Evolutionary conservation across 2,888 invertebrate species (phyloP), one percentile per base, ranked within the genome.

Genomic region (Dilophus febrilis): DNA sequence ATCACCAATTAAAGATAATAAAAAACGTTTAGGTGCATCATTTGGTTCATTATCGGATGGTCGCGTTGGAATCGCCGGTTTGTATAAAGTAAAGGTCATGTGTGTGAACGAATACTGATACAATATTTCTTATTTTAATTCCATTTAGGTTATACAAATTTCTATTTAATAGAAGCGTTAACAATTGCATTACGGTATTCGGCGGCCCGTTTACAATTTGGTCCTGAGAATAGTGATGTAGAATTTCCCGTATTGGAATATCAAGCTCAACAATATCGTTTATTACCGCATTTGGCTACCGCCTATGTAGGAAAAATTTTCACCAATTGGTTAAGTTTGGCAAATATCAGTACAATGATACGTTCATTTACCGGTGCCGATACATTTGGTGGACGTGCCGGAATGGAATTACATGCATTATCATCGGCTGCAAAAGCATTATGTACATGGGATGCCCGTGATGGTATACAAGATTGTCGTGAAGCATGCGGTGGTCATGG

Each of bases 401-500:
- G 80, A 8, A 65, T 76, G 48, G 84, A 84, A 63, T 61, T 84
- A 33, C 86, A 86, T 57, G 84, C 78, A 14, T 53, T 86, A 13
- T 83, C 84, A 0, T 81, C 78, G 1, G 77, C 78, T 3, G 64
- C 68, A 2, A 86, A 86, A 57, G 81, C 86, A 0, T 56, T 87
- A 14, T 74, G 81, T 48, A 77, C 86, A 0, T 97, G 95, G 95
- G 61, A 74, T 2, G 77, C 84, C 19, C 68, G 84, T 30, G 86
- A 90, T 64, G 84, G 77, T 16, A 82, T 94, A 45, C 92, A 94
- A 64, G 86, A 90, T 61, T 87, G 87, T 51, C 67, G 95, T 42
- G 94, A 94, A 64, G 82, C 87, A 1, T 92, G 94, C 56, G 95
- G 91, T 3, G 95, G 95, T 6, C 94, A 95, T 61, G 95, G 95